Evolutionary conservation across 2,888 invertebrate species (phyloP).

Genomic region (Cheiracanthium punctorium): DNA sequence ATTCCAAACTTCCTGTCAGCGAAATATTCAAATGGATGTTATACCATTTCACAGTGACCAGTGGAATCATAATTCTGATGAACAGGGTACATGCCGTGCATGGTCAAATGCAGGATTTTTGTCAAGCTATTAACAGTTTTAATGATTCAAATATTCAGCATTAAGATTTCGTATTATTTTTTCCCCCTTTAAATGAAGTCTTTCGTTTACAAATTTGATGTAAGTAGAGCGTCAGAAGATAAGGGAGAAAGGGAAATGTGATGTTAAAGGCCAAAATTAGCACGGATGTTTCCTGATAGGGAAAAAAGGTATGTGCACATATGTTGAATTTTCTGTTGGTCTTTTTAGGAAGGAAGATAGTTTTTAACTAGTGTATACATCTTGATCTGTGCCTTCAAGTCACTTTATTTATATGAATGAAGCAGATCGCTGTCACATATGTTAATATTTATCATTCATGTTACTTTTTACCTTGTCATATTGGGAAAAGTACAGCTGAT

Average conservation of each 20-base stretch:
- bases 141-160: background rate
- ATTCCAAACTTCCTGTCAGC: background rate
- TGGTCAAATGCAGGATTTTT: background rate
- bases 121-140: background rate
- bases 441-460: too few relatives aligned
- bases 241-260: too few relatives aligned
- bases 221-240: too few relatives aligned
- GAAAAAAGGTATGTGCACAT: background rate
- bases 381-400: constrained; percentile 9
- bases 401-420: background rate
- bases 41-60: constrained; percentile 23
- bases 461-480: too few relatives aligned
- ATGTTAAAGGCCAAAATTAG: background rate
- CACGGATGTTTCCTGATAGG: background rate
- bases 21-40: background rate
- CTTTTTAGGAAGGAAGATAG: background rate
- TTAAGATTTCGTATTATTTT: background rate
- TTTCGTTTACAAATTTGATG: too few relatives aligned
- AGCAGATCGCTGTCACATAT: too few relatives aligned
- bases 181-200: too few relatives aligned
- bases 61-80: constrained; percentile 30
- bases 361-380: background rate
- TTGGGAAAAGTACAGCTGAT: too few relatives aligned
- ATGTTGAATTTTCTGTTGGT: background rate
- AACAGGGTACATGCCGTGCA: background rate